These are phyloP conservation scores for Magallana angulata DNA, from an alignment of 1,140 invertebrate genomes.

Conservation along the genomic window DNA sequence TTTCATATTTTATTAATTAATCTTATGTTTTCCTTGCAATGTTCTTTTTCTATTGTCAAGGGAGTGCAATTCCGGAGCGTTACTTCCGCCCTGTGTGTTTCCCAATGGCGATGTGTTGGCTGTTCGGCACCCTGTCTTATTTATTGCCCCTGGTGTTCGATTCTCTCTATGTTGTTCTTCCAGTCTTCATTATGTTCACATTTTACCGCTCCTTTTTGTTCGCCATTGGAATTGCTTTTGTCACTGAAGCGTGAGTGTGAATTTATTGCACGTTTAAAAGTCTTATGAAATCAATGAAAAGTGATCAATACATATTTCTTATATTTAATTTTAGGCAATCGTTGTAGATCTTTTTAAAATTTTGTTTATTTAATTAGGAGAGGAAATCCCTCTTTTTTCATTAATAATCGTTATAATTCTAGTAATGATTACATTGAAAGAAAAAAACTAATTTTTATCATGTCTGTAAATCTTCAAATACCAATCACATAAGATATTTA, in stretches of 20 bases:
- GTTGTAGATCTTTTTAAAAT: too few species aligned
- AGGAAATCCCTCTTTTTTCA: too few species aligned
- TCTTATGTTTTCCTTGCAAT: too few species aligned
- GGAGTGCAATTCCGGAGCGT: neutral
- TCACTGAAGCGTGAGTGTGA: conserved; percentile 49
- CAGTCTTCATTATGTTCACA: conserved; percentile 51
- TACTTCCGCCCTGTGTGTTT: conserved; percentile 21
- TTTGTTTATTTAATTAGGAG: too few species aligned
- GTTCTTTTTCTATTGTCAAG: neutral
- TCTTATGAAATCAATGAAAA: neutral
- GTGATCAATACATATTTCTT: too few species aligned
- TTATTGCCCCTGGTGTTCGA: neutral
- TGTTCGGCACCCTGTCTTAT: conserved; percentile 15
- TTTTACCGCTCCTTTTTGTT: conserved; percentile 50
- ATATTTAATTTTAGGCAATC: too few species aligned
- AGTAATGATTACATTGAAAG: too few species aligned
- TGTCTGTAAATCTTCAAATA: too few species aligned
- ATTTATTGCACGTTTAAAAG: neutral
- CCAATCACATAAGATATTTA: too few species aligned
- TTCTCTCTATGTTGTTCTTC: conserved; percentile 24
- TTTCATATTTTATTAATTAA: too few species aligned
- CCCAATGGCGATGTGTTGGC: conserved; percentile 29
- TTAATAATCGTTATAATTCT: too few species aligned
- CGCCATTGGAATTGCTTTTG: conserved; percentile 54
- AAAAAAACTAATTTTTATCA: too few species aligned